Percentiles rank a stretch among this genome's conserved stretches.
Conservation (phyloP, 1,140 invertebrate species). For the Laupala kohalensis region DNA sequence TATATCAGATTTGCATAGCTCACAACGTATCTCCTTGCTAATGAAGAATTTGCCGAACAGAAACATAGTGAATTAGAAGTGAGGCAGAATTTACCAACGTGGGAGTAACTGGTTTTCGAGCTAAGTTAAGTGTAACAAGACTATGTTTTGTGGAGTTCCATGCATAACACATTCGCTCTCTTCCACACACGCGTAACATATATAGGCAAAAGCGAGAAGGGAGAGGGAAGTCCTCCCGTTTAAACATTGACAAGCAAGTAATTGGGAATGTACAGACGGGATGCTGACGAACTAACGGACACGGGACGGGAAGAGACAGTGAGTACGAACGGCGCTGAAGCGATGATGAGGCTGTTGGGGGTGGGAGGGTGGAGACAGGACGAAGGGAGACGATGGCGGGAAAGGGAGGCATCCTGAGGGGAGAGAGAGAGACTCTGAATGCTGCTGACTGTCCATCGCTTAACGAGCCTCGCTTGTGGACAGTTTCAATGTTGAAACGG, state of each 20-base stretch:
- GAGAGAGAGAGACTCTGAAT: neutral
- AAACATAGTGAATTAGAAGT: neutral
- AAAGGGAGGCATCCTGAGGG: neutral
- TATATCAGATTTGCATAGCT: too few relatives aligned
- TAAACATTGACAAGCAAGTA: conserved; percentile 14
- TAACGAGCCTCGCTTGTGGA: conserved; percentile 13
- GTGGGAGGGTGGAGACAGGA: neutral
- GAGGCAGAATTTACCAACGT: neutral
- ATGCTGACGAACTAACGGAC: neutral
- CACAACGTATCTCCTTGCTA: too few relatives aligned
- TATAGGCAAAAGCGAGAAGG: neutral
- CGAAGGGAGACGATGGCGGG: neutral
- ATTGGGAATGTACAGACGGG: conserved; percentile 13
- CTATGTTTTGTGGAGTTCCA: neutral
- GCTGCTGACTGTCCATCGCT: conserved; percentile 7
- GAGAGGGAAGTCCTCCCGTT: neutral
- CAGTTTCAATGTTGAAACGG: conserved; percentile 11
- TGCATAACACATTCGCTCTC: neutral
- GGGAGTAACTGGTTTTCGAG: neutral
- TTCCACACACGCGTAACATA: neutral
- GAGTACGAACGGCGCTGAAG: neutral
- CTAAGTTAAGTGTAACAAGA: neutral
- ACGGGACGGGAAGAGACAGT: neutral
- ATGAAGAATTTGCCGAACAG: neutral
- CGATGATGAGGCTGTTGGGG: neutral